phyloP scores from a whole-genome alignment of 64 coral and sea anemone genomes.

The Pachyseris speciosa region DNA sequence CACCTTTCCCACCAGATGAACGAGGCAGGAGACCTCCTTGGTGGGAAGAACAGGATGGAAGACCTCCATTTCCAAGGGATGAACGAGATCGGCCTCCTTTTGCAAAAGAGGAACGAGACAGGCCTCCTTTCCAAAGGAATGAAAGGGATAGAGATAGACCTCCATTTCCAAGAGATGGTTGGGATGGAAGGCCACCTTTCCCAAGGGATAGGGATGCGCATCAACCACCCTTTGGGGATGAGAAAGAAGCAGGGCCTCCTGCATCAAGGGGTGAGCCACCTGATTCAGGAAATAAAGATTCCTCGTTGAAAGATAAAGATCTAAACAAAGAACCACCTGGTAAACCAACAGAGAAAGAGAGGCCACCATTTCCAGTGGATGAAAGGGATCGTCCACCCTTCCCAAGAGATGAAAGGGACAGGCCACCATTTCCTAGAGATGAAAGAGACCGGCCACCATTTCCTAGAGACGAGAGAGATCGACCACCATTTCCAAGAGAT shows the following conservation, averaged over 20 bases:
- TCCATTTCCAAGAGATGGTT: background rate
- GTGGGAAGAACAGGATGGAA: background rate
- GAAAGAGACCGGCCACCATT: slow-evolving; percentile 32
- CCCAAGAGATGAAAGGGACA: slow-evolving; percentile 40
- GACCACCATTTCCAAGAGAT: slow-evolving; percentile 28
- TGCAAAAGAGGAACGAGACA: background rate
- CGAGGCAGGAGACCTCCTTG: background rate
- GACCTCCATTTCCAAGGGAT: slow-evolving; percentile 6
- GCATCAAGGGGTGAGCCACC: background rate
- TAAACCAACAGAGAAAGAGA: background rate
- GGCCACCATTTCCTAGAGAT: slow-evolving; percentile 36
- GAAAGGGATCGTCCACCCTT: background rate
- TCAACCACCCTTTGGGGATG: background rate
- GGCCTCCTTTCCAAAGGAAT: background rate
- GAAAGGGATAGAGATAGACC: background rate
- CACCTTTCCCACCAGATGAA: slow-evolving; percentile 4
- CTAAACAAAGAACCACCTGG: background rate
- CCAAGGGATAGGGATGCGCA: background rate
- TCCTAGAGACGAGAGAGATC: background rate
- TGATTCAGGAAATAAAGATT: background rate
- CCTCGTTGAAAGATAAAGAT: background rate
- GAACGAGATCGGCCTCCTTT: background rate
- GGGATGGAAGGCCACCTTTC: background rate
- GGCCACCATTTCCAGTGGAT: background rate
- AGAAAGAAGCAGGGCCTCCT: background rate